These are phyloP conservation scores for Gobionotothen gibberifrons DNA, from an alignment of 2,797 vertebrate species.

Conservation along the genomic window DNA sequence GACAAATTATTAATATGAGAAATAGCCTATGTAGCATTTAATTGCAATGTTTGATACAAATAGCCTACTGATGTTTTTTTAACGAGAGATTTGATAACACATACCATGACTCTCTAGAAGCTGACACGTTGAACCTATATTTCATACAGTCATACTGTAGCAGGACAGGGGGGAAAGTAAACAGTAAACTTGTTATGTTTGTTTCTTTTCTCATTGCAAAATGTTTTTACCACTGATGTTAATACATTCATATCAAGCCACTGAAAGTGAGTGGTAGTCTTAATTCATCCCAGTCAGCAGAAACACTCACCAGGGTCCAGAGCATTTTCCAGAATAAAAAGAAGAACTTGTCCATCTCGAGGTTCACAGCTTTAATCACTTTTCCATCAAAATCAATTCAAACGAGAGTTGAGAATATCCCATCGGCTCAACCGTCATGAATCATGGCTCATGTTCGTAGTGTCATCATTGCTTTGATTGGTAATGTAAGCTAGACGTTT, in stretches of 20 bases:
- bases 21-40: no score
- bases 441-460: no score
- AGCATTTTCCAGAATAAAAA: background rate
- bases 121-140: background rate
- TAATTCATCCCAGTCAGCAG: background rate
- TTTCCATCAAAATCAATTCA: background rate
- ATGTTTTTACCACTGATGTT: no score
- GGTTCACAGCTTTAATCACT: background rate
- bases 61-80: background rate
- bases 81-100: background rate
- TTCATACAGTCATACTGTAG: background rate
- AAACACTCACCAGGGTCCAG: slow-evolving; percentile 5
- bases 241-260: background rate
- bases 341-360: background rate
- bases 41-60: no score
- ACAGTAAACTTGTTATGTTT: no score
- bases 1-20: no score
- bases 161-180: no score
- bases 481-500: background rate
- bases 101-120: background rate
- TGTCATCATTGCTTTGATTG: background rate
- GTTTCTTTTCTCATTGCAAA: no score
- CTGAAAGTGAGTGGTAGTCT: background rate
- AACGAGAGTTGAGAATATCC: rapidly evolving
- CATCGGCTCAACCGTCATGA: background rate